phyloP scores from a whole-genome alignment of 2,888 invertebrate genomes.

The Hydrotaea diabolus region DNA sequence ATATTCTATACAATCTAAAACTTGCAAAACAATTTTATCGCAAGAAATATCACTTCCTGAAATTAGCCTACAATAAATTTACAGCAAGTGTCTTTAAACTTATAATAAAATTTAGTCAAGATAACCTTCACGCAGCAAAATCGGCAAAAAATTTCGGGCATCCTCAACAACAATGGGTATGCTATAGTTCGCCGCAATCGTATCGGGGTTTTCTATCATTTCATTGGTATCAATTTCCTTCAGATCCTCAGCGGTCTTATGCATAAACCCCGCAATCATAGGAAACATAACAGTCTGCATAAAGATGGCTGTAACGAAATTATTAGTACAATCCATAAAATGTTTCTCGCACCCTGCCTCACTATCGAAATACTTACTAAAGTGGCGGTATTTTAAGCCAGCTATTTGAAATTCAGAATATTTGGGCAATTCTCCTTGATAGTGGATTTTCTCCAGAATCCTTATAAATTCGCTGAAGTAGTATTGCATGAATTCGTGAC shows the following conservation, averaged over 20 bases:
- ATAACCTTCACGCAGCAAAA: constrained; percentile 54
- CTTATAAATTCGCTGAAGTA: constrained; percentile 70
- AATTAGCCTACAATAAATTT: too few species aligned
- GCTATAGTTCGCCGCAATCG: background rate
- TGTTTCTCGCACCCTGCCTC: background rate
- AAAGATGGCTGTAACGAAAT: constrained; percentile 48
- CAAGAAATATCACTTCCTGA: too few species aligned
- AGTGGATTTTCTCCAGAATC: constrained; percentile 70
- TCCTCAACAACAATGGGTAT: constrained; percentile 36
- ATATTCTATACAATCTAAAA: too few species aligned
- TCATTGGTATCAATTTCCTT: constrained; percentile 32
- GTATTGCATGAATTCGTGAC: constrained; percentile 71
- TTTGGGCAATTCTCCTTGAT: constrained; percentile 70
- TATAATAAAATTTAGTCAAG: constrained; percentile 60
- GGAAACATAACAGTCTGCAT: constrained; percentile 52
- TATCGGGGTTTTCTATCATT: constrained; percentile 39
- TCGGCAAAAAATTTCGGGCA: constrained; percentile 47
- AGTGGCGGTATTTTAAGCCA: constrained; percentile 51
- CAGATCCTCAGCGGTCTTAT: constrained; percentile 37
- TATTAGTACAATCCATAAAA: background rate
- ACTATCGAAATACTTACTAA: constrained; percentile 57
- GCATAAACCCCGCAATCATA: background rate
- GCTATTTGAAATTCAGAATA: constrained; percentile 67
- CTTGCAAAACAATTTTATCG: too few species aligned
- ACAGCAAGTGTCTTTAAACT: too few species aligned